phyloP scores from a whole-genome alignment of 2,113 vertebrate genomes.

The Gulo gulo region DNA sequence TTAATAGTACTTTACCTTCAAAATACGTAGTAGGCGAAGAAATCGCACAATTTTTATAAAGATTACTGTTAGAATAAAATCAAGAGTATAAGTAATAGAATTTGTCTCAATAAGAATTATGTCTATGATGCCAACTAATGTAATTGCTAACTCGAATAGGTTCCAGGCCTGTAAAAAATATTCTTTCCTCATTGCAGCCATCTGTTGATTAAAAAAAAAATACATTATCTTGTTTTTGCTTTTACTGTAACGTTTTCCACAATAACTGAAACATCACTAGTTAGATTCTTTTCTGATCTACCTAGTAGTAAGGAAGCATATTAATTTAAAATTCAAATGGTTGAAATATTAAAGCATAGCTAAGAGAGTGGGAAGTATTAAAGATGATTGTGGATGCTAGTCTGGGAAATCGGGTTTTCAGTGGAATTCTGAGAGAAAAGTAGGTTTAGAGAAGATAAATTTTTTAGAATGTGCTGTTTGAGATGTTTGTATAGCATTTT shows the following conservation, averaged over 20 bases:
- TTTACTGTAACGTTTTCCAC: not conserved
- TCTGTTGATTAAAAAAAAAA: slow-evolving; percentile 65
- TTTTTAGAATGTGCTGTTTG: not conserved
- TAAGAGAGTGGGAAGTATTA: not conserved
- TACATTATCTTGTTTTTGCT: not conserved
- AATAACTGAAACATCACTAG: not conserved
- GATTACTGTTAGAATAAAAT: fast-evolving
- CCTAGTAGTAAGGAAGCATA: not conserved
- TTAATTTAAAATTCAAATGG: slow-evolving; percentile 5
- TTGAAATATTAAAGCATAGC: slow-evolving; percentile 15
- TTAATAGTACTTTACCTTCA: slow-evolving; percentile 67
- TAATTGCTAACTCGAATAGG: slow-evolving; percentile 51
- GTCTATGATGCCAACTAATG: slow-evolving; percentile 8
- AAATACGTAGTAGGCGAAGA: slow-evolving; percentile 61
- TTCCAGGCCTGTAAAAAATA: slow-evolving; percentile 68
- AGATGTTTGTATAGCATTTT: not conserved
- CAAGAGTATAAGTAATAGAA: fast-evolving
- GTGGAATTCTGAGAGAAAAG: not conserved
- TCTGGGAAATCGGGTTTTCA: not conserved
- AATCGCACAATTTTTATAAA: slow-evolving; percentile 6
- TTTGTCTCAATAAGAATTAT: not conserved
- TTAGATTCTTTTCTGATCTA: not conserved
- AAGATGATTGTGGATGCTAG: not conserved
- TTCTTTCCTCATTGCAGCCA: slow-evolving; percentile 64
- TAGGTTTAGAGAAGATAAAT: not conserved